Evolutionary conservation across 2,888 invertebrate genomes (phyloP).

Genomic region (Coelinius sp.): DNA sequence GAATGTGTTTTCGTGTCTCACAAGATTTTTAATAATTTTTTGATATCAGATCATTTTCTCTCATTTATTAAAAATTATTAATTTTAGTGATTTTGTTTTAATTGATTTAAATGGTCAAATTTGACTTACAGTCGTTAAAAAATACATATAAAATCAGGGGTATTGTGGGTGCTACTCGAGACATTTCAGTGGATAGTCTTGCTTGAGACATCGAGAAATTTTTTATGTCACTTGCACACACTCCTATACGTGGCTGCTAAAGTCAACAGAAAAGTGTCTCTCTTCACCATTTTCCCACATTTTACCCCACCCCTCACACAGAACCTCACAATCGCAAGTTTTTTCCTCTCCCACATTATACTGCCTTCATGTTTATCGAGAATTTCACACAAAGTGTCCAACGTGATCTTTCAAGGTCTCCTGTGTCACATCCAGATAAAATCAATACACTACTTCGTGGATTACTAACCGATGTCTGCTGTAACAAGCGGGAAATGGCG

Average conservation of each 20-base stretch:
- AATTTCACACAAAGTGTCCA: neutral
- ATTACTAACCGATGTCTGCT: neutral
- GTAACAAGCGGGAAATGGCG: neutral
- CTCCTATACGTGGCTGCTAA: neutral
- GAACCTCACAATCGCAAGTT: neutral
- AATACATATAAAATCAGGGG: no score
- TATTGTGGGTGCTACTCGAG: neutral
- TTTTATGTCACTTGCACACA: conserved; percentile 23
- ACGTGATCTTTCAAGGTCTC: neutral
- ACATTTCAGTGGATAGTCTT: neutral
- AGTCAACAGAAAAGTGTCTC: conserved; percentile 7
- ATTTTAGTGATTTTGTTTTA: no score
- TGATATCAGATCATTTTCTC: neutral
- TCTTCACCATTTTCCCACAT: conserved; percentile 1
- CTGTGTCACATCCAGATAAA: neutral
- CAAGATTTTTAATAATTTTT: neutral
- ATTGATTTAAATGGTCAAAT: no score
- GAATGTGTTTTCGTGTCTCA: neutral
- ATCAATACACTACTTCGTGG: neutral
- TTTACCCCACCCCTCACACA: neutral
- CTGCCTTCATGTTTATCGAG: neutral
- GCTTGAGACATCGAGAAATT: conserved; percentile 2
- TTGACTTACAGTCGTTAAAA: no score
- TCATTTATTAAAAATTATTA: neutral
- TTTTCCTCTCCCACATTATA: neutral